Evolutionary conservation across 2,797 vertebrate genomes (phyloP).

Genomic region (Erethizon dorsatum): DNA sequence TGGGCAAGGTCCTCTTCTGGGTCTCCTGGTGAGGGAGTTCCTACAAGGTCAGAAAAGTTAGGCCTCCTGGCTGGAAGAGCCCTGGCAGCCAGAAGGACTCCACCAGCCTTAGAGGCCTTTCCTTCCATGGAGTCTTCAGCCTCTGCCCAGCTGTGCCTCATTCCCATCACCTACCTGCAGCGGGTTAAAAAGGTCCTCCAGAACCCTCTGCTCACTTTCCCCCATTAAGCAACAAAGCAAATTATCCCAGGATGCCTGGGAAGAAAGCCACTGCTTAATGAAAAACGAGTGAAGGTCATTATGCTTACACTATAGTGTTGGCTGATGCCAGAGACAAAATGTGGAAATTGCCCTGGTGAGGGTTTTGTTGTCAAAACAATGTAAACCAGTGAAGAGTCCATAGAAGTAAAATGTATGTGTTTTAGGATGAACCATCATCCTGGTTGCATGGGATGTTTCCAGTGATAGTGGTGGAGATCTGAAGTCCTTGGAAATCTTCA

Average conservation of each 20-base stretch:
- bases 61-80: not conserved
- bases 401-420: not conserved
- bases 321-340: constrained; percentile 43
- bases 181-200: not conserved
- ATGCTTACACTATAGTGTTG: not conserved
- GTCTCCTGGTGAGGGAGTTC: not conserved
- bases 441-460: not conserved
- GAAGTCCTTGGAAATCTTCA: not conserved
- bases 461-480: not conserved
- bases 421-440: not conserved
- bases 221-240: constrained; percentile 39
- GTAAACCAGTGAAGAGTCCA: not conserved
- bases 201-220: not conserved
- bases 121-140: not conserved
- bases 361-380: constrained; percentile 40
- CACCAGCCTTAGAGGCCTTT: not conserved
- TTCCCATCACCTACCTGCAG: not conserved
- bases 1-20: not conserved
- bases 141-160: not conserved
- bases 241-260: constrained; percentile 48
- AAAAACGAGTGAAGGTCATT: constrained; percentile 39
- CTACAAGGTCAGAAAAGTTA: not conserved
- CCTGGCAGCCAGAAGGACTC: not conserved
- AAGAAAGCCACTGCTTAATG: constrained; percentile 69
- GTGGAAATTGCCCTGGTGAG: not conserved